Evolutionary conservation across 1,140 invertebrate species (phyloP), one percentile per base, ranked within the genome.

Genomic region (Nephila pilipes): DNA sequence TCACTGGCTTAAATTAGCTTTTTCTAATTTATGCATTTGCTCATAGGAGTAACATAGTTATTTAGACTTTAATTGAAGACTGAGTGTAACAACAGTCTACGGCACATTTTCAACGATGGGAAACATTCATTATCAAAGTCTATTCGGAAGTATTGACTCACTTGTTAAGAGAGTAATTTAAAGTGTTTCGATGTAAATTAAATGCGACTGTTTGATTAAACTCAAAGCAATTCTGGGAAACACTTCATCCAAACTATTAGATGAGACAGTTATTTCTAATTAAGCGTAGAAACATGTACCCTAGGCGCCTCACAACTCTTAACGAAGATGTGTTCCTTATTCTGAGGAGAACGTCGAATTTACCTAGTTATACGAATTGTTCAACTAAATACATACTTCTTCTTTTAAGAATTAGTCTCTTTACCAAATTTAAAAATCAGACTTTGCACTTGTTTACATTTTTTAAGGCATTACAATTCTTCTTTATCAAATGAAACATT

Each of bases 91-190:
- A 18, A 29, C 69, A 75, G 16, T 32, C 5, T 5, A 32, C 25
- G 18, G 25, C 25, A 29, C 69, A 18, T 75, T 75, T 75, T 32
- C 25, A 69, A 75, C 29, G 69, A 75, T 16, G 69, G 18, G 69
- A 32, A 75, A 75, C 69, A 75, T 75, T 75, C 69, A 75, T 75
- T 75, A 75, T 75, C 69, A 18, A 75, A 75, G 69, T 75, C 69
- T 75, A 75, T 75, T 32, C 69, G 14, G 69, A 75, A 75, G 69
- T 75, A 75, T 75, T 75, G 69, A 75, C 69, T 75, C 29, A 75
- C 69, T 75, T 75, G 69, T 75, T 75, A 75, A 75, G 69, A 75
- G 69, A 75, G 69, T 75, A 75, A 75, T 75, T 75, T 75, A 75
- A 75, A 75, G 69, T 75, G 69, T 75, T 75, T 75, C 29, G 69